A percentile compares a stretch with the other conserved stretches of the same genome.
These are phyloP conservation scores for Ceratosolen solmsi DNA, from an alignment of 1,140 invertebrate genomes.

Conservation along the genomic window DNA sequence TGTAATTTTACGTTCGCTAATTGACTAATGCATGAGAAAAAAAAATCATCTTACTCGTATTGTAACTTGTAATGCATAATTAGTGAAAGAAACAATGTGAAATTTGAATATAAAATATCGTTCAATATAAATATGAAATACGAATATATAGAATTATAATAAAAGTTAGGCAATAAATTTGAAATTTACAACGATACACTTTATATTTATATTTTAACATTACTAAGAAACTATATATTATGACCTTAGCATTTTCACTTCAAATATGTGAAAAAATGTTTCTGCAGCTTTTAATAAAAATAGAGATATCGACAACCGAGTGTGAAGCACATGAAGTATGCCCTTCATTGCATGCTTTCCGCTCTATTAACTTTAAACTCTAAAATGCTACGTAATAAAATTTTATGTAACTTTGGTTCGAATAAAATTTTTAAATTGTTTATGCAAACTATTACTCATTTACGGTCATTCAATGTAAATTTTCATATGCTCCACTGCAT, in stretches of 20 bases:
- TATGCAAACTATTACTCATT: background rate
- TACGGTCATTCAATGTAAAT: background rate
- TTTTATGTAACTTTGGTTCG: background rate
- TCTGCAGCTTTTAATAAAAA: background rate
- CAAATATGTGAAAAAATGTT: background rate
- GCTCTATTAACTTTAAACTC: conserved; percentile 20
- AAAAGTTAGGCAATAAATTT: too few species aligned
- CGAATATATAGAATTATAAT: too few species aligned
- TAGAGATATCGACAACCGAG: background rate
- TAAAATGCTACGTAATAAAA: conserved; percentile 1
- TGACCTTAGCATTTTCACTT: background rate
- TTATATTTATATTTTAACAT: too few species aligned
- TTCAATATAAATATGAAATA: too few species aligned
- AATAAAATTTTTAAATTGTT: conserved; percentile 5
- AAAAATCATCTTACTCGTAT: too few species aligned
- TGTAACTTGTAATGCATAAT: too few species aligned
- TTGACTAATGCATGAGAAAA: background rate
- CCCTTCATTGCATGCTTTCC: background rate
- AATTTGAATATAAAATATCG: too few species aligned
- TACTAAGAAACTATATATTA: background rate
- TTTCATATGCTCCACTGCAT: background rate
- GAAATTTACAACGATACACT: too few species aligned
- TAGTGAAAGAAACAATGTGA: too few species aligned
- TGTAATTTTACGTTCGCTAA: background rate
- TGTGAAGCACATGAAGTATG: background rate